Base-by-base conservation (phyloP, 2,797 vertebrate species). In the Tachyglossus aculeatus region DNA sequence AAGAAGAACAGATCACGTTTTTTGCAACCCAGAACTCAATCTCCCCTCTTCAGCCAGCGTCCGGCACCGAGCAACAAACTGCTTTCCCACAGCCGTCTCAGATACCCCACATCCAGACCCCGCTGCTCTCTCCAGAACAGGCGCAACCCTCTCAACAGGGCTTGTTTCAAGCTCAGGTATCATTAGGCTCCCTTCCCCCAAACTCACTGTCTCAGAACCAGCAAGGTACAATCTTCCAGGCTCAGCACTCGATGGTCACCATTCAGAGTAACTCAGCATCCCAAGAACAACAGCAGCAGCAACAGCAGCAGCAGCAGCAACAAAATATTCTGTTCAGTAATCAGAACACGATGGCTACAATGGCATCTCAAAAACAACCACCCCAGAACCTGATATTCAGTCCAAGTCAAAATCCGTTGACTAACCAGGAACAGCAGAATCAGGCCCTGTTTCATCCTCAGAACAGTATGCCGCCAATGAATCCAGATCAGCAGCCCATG, bases 401-500 rank as follows among this genome's bases (percentile, higher is more conserved):
- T 52, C 94, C 95, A 43, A 95, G 88, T 82, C 94, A 95, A 29
- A 96, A 91, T 78, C 93, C 92, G 13, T 79, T 98, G 29, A 71
- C 92, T 64, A 93, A 91, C 38, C 95, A 96, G 73, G 96, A 98
- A 58, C 92, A 96, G 19, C 96, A 95, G 72, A 96, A 92, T 85
- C 90, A 95, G 36, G 88, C 96, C 32, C 84, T 96, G 71, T 95
- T 96, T 77, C 97, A 97, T 72, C 93, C 97, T 1, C 96, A 96
- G 86, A 87, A 91, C 67, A 93, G 85, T 77, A 90, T 96, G 90
- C 91, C 95, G 5, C 66, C 93, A 0, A 94, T 96, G 74, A 94
- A 93, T 85, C 96, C 96, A 87, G 95, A 95, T 45, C 93, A 94
- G 32, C 96, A 97, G 85, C 95, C 96, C 61, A 97, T 99, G 96